Percentiles rank a stretch among this genome's conserved stretches.
phyloP scores from a whole-genome alignment of 2,113 vertebrate species.

The Chaetodon trifascialis region DNA sequence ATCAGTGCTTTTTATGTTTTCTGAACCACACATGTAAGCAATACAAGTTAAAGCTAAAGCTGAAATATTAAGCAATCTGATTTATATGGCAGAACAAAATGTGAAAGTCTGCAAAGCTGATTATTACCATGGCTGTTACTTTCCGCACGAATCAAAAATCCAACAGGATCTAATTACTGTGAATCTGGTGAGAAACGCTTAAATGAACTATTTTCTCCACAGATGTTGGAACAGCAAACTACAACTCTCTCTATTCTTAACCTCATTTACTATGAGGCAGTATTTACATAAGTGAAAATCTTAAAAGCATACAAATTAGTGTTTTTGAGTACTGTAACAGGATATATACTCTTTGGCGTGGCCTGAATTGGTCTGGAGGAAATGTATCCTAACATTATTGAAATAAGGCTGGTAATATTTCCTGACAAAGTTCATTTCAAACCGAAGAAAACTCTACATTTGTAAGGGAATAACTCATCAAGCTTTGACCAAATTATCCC shows the following conservation, averaged over 20 bases:
- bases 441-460: not conserved
- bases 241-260: not conserved
- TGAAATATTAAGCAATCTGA: not conserved
- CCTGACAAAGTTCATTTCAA: not conserved
- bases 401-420: not conserved
- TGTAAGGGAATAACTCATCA: not conserved
- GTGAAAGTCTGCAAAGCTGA: slow-evolving; percentile 3
- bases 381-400: not conserved
- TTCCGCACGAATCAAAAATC: slow-evolving; percentile 2
- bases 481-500: not conserved
- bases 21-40: not conserved
- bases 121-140: slow-evolving; percentile 11
- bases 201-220: not conserved
- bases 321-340: not conserved
- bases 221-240: slow-evolving; percentile 2
- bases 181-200: not conserved
- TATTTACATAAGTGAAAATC: not conserved
- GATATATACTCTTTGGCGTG: not conserved
- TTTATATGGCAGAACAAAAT: slow-evolving; percentile 11
- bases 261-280: not conserved
- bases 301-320: not conserved
- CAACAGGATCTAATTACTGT: slow-evolving; percentile 7
- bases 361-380: not conserved
- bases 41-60: slow-evolving; percentile 8
- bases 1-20: not conserved